A percentile compares a stretch with the other conserved stretches of the same genome.
Evolutionary conservation across 2,797 vertebrate genomes (phyloP).

Genomic region (Emydoidea blandingii): DNA sequence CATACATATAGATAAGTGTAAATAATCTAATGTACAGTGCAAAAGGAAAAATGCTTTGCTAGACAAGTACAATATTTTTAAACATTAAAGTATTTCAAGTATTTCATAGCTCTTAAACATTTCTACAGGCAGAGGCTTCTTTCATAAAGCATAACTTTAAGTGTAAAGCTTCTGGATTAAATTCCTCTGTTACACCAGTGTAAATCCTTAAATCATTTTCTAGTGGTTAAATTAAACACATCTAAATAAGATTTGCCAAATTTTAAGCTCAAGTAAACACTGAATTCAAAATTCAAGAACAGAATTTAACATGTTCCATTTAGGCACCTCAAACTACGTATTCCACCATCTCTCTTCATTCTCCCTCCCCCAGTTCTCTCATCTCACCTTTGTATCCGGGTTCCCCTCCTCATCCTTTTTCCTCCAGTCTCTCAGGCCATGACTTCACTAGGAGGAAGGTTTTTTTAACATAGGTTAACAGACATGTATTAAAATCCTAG

Average conservation of each 20-base stretch:
- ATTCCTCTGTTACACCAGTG: neutral
- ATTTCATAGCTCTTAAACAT: neutral
- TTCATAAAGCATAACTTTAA: neutral
- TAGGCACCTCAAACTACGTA: neutral
- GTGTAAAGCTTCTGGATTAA: neutral
- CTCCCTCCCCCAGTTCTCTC: neutral
- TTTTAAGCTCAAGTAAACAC: rapidly evolving
- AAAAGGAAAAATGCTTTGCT: neutral
- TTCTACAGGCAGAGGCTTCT: neutral
- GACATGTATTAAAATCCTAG: too few relatives aligned
- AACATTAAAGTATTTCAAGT: neutral
- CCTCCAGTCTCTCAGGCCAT: neutral
- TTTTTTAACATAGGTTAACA: too few relatives aligned
- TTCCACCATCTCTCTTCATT: neutral
- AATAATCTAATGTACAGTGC: neutral
- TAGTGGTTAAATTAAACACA: slow-evolving; percentile 21
- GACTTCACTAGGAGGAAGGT: neutral
- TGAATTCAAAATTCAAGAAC: neutral
- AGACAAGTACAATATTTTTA: neutral
- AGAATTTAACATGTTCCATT: neutral
- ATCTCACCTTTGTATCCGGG: too few relatives aligned
- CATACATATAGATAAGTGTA: neutral
- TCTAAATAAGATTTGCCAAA: neutral
- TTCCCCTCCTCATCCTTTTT: neutral
- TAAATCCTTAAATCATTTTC: neutral